A percentile compares a stretch with the other conserved stretches of the same genome.
Conservation (phyloP, 2,113 vertebrate species). For the Pterocles orientalis region DNA sequence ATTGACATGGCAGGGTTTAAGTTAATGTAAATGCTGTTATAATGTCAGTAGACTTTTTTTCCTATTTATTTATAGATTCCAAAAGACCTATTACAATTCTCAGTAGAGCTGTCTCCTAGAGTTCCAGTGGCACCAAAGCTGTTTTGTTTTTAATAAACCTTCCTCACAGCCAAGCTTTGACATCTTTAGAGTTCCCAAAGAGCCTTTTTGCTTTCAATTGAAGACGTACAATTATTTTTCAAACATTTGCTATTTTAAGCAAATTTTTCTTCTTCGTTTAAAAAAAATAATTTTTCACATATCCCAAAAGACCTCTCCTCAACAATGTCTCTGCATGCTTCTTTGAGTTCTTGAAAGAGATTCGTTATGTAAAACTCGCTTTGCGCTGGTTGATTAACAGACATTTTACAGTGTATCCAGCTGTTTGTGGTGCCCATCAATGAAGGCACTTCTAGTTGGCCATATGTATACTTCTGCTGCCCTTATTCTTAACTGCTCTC, state of each 20-base stretch:
- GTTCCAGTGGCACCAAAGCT: neutral
- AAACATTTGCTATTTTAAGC: neutral
- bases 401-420: neutral
- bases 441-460: neutral
- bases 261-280: neutral
- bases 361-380: neutral
- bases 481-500: neutral
- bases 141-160: constrained; percentile 2
- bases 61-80: neutral
- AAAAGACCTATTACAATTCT: neutral
- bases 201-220: neutral
- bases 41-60: neutral
- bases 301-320: neutral
- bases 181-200: neutral
- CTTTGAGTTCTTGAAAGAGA: neutral
- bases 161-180: neutral
- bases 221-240: neutral
- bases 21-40: neutral
- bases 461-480: neutral
- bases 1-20: neutral
- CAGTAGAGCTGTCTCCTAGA: neutral
- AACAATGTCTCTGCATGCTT: neutral
- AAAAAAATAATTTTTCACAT: neutral
- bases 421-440: neutral
- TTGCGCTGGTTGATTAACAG: neutral